Percentiles rank a stretch among this genome's conserved stretches.
These are phyloP conservation scores for Macaca fascicularis DNA, from an alignment of 2,113 vertebrate species.

Conservation along the genomic window T2T-MFA8v1.1 NC_088384.1:112789501-112790000, in stretches of 20 bases:
- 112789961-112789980: too few relatives aligned
- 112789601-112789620: conserved; percentile 25
- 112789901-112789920: not conserved
- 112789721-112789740: not conserved
- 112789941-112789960: too few relatives aligned
- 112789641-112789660: not conserved
- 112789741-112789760: not conserved
- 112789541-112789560: not conserved
- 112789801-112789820: not conserved
- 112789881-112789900: not conserved
- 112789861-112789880: not conserved
- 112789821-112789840: not conserved
- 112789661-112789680: conserved; percentile 29
- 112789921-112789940: not conserved
- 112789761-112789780: not conserved
- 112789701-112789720: not conserved
- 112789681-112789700: conserved; percentile 37
- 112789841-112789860: not conserved
- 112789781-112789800: not conserved
- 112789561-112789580: not conserved
- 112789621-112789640: not conserved
- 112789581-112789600: not conserved
- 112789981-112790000: not conserved
- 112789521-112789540: not conserved
- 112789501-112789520: conserved; percentile 35